Evolutionary conservation across 2,797 vertebrate genomes (phyloP), one percentile per base, ranked within the genome.

Genomic region (Hydrophis major): DNA sequence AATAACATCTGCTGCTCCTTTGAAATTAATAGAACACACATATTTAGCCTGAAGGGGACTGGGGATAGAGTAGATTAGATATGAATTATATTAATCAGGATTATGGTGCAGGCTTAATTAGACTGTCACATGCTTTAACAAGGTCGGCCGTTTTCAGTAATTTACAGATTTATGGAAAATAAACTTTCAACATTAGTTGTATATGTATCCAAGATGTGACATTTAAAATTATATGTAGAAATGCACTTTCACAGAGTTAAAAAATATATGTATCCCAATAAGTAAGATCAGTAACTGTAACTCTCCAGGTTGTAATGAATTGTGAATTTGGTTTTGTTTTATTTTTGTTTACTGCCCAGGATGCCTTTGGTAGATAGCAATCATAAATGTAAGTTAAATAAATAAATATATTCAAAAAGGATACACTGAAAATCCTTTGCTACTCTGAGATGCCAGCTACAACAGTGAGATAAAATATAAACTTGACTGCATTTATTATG

Each of bases 11-110:
- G 47, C 1, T 11, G 25, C 27, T 88, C 57, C 47, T 4, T 61
- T 22, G 42, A 28, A 89, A 28, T 61, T 69, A 88, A 55, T 92
- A 10, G 63, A 83, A 78, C 60, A 32, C 20, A 83, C 89, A 5
- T 32, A 53, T 53, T 91, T 83, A 89, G 47, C 37, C 14, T 88
- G 55, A 16, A 66, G 22, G 28, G 42, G 0, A 4, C 88, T 91
- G 90, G 32, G 93, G n/a, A 32, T 90, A 92, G 93, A 90, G 53
- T 83, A 56, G 93, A 37, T 61, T 27, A 61, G 27, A 32, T 27
- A 28, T 28, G 42, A 92, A 61, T 47, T 13, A 50, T 47, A 28
- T 3, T 88, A 60, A 47, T 1, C 13, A n/a, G n/a, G 53, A 50
- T 32, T 86, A 59, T 8, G 32, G 55, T 4, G 27, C 32, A 13